Percentiles rank a stretch among this genome's conserved stretches.
phyloP scores from a whole-genome alignment of 2,113 vertebrate genomes.

The Struthio camelus region DNA sequence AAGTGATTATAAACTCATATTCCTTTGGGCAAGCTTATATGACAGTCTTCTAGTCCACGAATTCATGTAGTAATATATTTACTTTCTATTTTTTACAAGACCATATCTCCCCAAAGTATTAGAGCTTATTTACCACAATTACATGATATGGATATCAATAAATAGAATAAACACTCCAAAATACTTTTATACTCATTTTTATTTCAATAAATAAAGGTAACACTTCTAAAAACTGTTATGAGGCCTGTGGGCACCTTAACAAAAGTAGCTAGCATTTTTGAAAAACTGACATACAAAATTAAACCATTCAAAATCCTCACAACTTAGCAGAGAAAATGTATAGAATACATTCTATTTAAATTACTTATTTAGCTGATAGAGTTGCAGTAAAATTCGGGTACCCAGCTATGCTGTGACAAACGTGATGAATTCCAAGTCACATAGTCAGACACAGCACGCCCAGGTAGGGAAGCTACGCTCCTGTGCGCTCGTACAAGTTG shows the following conservation, averaged over 20 bases:
- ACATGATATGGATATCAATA: neutral
- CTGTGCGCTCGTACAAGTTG: neutral
- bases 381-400: neutral
- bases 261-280: neutral
- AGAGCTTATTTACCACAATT: neutral
- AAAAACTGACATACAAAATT: neutral
- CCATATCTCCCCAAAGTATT: neutral
- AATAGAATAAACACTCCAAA: neutral
- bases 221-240: neutral
- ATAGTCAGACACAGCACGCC: fast-evolving
- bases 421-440: neutral
- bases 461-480: neutral
- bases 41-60: neutral
- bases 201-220: neutral
- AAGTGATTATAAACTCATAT: neutral
- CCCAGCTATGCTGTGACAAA: neutral
- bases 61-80: neutral
- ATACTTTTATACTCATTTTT: neutral
- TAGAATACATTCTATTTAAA: neutral
- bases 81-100: neutral
- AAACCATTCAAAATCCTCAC: neutral
- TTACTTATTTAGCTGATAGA: neutral
- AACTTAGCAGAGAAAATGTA: neutral
- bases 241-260: neutral
- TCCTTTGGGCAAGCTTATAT: neutral